Base-by-base conservation (phyloP, 2,888 invertebrate species). In the Uropetala carovei region DNA sequence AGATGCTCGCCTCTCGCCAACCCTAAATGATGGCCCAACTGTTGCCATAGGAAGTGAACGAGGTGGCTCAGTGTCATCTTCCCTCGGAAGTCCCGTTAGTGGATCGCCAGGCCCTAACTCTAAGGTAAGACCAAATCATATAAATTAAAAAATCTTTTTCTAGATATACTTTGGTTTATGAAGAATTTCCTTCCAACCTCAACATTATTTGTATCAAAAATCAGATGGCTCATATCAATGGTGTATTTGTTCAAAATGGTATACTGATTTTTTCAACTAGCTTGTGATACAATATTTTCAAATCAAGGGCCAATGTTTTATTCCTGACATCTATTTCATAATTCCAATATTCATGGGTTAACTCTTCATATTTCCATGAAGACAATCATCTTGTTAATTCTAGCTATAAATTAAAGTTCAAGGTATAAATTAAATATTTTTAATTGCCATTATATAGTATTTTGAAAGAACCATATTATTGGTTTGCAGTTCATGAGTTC, bases 1-100 rank as follows among this genome's bases (percentile, higher is more conserved):
- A 43, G 96, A 96, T 93, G 97, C 97, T 75, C 96, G 96, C 94
- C 95, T 96, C 93, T 97, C 96, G 81, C 97, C 97, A 86, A 97
- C 96, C 68, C 94, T 95, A 75, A 96, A 96, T 92, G 96, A 96
- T 94, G 96, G 96, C 94, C 95, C 97, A 94, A 96, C 96, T 5
- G 95, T 95, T 43, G 60, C 89, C 64, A 43, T 89, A n/a, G 89
- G 60, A 68, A 89, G 64, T 68, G 89, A 89, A 68, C 64, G 89
- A 11, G 56, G 89, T 89, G 89, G 89, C 43, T 89, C 89, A 10
- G 89, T 89, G 22, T 89, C 89, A 89, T 89, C 89, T 56, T 89
- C 89, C 64, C 89, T 89, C 5, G 89, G 89, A 89, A 89, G 89
- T 64, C 89, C 89, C 43, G 89, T 89, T 18, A 89, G 89, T 89